Evolutionary conservation across 2,888 invertebrate species (phyloP).

Genomic region (Macrophya annulata): DNA sequence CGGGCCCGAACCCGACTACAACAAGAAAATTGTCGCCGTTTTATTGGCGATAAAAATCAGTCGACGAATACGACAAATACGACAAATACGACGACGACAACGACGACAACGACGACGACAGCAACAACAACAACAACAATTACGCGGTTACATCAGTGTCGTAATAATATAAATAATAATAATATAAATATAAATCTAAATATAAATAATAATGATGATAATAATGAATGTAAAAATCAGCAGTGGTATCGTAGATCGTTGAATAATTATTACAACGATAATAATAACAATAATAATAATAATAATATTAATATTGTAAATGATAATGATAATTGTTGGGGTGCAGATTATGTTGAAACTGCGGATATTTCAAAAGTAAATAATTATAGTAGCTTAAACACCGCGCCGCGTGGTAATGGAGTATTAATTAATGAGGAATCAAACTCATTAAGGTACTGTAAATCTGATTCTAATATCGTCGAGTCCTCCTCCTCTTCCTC

Average conservation of each 20-base stretch:
- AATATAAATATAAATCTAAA: neutral
- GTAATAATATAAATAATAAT: neutral
- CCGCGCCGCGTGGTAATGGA: neutral
- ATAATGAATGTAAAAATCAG: neutral
- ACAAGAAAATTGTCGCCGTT: neutral
- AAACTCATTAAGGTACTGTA: neutral
- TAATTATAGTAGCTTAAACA: neutral
- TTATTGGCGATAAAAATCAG: neutral
- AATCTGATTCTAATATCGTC: neutral
- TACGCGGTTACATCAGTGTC: neutral
- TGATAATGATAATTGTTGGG: neutral
- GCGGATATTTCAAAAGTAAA: neutral
- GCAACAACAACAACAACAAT: neutral
- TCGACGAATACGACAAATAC: neutral
- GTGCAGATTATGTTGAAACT: neutral
- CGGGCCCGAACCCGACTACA: constrained; percentile 44
- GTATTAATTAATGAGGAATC: neutral
- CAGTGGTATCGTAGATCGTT: neutral
- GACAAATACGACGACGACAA: neutral
- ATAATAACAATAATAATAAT: neutral
- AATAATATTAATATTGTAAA: neutral
- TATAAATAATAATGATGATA: neutral
- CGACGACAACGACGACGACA: neutral
- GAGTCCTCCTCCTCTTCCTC: neutral
- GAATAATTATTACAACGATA: neutral